Base-by-base conservation (phyloP, 2,888 invertebrate genomes). In the Anaspis maculata region DNA sequence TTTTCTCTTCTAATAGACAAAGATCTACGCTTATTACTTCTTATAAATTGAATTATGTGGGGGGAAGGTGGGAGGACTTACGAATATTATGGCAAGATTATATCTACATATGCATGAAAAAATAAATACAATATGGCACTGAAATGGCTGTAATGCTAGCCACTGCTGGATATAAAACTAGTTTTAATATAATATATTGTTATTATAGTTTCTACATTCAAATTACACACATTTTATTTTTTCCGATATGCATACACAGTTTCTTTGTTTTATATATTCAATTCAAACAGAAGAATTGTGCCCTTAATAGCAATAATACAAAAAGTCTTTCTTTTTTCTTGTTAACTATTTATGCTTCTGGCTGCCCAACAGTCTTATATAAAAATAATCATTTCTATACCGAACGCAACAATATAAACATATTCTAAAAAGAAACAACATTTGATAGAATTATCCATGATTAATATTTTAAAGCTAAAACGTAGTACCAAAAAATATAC, bases 41-140 rank as follows among this genome's bases (percentile, higher is more conserved):
- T n/a, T n/a, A n/a, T n/a, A n/a, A n/a, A n/a, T n/a, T n/a, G n/a
- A n/a, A n/a, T n/a, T n/a, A n/a, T n/a, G n/a, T n/a, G n/a, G n/a
- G n/a, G n/a, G n/a, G n/a, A n/a, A n/a, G n/a, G n/a, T n/a, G n/a
- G n/a, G n/a, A n/a, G n/a, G n/a, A n/a, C n/a, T 19, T 19, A 9
- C 19, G 5, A 19, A 19, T 19, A 19, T 19, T 44, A 51, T 51
- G 50, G 50, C 50, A 51, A 51, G 50, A 49, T 39, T 27, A 25
- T 41, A 30, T 23, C 35, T 25, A 19, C 30, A 33, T 29, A 42
- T 39, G 37, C 34, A 37, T 41, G 30, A 32, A 42, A 39, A 38
- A 45, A 45, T 44, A 42, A 49, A 44, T 41, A 41, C 46, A 34
- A 39, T 50, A 50, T 50, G 50, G 50, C 50, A 50, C 50, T 43